phyloP scores from a whole-genome alignment of 2,888 invertebrate genomes.

The Cephus rjabovi region DNA sequence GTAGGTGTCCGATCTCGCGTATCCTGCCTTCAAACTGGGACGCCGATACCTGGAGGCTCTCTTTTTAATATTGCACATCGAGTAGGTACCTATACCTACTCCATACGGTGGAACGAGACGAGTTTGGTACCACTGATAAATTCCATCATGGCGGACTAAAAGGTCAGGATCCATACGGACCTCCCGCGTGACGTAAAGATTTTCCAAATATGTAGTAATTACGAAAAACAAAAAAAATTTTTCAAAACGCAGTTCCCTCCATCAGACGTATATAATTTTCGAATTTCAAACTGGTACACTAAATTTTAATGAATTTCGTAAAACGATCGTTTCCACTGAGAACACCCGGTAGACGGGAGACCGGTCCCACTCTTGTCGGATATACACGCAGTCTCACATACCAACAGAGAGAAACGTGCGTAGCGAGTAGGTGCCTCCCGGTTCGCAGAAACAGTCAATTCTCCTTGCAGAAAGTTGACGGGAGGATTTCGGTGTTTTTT shows the following conservation, averaged over 20 bases:
- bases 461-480: background rate
- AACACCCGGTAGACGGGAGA: slow-evolving; percentile 11
- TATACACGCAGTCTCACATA: background rate
- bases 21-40: slow-evolving; percentile 21
- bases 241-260: background rate
- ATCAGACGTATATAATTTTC: background rate
- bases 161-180: background rate
- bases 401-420: background rate
- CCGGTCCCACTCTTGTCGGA: background rate
- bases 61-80: background rate
- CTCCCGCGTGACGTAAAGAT: background rate
- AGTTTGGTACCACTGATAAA: background rate
- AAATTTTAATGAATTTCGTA: background rate
- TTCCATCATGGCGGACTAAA: background rate
- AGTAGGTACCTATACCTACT: background rate
- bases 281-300: background rate
- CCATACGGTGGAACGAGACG: background rate
- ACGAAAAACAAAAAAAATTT: background rate
- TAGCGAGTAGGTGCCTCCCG: background rate
- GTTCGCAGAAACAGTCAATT: background rate
- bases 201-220: background rate
- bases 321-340: background rate
- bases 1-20: slow-evolving; percentile 4
- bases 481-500: background rate
- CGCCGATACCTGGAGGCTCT: slow-evolving; percentile 10